These are phyloP conservation scores for Botia kubotai DNA, from an alignment of 2,797 vertebrate genomes.

Conservation along the genomic window DNA sequence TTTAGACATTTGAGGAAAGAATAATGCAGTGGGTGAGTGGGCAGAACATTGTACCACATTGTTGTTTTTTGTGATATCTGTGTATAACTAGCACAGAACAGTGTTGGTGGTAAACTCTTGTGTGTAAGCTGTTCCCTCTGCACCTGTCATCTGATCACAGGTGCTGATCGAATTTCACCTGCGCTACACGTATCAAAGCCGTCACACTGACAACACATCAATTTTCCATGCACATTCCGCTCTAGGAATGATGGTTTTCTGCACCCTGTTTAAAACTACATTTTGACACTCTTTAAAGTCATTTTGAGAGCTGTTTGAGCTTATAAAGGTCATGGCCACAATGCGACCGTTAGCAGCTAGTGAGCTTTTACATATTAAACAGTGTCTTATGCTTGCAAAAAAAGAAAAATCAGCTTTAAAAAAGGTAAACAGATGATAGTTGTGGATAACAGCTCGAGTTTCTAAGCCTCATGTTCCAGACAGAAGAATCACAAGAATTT, in stretches of 20 bases:
- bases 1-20: not conserved
- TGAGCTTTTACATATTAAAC: too few relatives aligned
- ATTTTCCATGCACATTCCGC: slow-evolving; percentile 21
- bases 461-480: slow-evolving; percentile 16
- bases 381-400: too few relatives aligned
- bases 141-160: slow-evolving; percentile 42
- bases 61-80: slow-evolving; percentile 2
- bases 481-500: slow-evolving; percentile 43
- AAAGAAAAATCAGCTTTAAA: not conserved
- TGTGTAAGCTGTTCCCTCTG: slow-evolving; percentile 20
- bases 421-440: not conserved
- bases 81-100: not conserved
- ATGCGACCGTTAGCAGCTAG: not conserved
- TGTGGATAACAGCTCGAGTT: not conserved
- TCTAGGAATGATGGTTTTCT: not conserved
- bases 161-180: slow-evolving; percentile 29
- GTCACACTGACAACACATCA: slow-evolving; percentile 19
- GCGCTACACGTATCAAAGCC: slow-evolving; percentile 3
- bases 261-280: not conserved
- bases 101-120: slow-evolving; percentile 8
- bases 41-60: slow-evolving; percentile 2
- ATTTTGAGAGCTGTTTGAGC: not conserved
- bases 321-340: not conserved
- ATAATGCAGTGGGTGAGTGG: not conserved
- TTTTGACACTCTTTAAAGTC: not conserved